A percentile compares a stretch with the other conserved stretches of the same genome.
These are phyloP conservation scores for Gallirallus australis DNA, from an alignment of 2,797 vertebrate species.

Conservation along the genomic window DNA sequence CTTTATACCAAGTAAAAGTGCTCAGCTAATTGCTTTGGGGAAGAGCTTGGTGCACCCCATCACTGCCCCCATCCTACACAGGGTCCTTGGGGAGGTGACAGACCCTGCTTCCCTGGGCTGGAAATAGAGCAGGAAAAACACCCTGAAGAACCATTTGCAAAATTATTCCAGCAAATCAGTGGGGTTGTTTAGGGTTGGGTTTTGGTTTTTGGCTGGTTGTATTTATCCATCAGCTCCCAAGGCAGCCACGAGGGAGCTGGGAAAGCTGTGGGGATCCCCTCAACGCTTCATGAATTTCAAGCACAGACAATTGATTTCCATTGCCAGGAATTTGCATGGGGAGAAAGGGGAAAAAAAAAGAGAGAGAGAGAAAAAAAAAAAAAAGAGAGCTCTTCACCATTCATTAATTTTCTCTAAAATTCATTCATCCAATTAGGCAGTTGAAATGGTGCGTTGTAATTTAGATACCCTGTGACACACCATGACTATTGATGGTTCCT, in stretches of 20 bases:
- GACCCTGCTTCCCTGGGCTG: background rate
- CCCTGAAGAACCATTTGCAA: background rate
- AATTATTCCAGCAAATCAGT: background rate
- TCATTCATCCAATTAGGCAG: slow-evolving; percentile 66
- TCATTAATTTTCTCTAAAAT: slow-evolving; percentile 62
- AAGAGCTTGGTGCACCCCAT: rapidly evolving
- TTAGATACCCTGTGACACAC: slow-evolving; percentile 44
- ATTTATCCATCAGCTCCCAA: background rate
- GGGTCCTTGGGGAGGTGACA: background rate
- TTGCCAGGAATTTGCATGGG: background rate
- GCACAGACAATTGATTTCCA: slow-evolving; percentile 49
- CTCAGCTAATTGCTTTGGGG: background rate
- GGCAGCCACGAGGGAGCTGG: slow-evolving; percentile 12
- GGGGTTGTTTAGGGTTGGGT: too few species aligned
- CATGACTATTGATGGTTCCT: background rate
- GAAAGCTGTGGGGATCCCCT: slow-evolving; percentile 48
- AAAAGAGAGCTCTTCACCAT: slow-evolving; percentile 32
- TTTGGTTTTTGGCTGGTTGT: background rate
- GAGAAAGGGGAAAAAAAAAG: background rate
- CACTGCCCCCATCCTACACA: rapidly evolving
- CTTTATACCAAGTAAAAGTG: background rate
- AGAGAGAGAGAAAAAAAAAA: background rate
- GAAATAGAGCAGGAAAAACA: background rate
- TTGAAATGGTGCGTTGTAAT: slow-evolving; percentile 48
- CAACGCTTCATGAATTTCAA: background rate